phyloP scores from a whole-genome alignment of 1,140 invertebrate genomes.

The Eurosta solidaginis region DNA sequence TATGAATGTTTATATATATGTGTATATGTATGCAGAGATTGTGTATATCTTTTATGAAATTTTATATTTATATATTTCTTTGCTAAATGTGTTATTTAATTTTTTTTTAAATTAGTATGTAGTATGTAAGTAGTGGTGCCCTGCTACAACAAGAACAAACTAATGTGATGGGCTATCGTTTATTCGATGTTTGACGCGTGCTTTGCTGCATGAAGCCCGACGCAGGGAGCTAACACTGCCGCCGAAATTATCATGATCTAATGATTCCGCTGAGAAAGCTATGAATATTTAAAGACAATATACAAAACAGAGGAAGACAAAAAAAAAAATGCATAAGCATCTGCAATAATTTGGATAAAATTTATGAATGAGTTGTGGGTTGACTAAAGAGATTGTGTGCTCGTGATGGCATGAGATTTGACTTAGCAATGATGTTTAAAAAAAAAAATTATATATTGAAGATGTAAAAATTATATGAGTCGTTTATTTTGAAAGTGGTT shows the following conservation, averaged over 20 bases:
- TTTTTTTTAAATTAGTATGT: slow-evolving; percentile 9
- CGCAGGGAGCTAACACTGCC: slow-evolving; percentile 58
- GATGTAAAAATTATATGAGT: too few relatives aligned
- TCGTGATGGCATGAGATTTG: too few relatives aligned
- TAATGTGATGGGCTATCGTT: slow-evolving; percentile 59
- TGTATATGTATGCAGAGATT: neutral
- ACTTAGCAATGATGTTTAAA: too few relatives aligned
- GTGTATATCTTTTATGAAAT: neutral
- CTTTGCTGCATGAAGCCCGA: slow-evolving; percentile 59
- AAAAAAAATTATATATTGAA: too few relatives aligned
- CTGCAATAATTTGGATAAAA: too few relatives aligned
- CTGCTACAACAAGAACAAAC: neutral
- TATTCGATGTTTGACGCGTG: slow-evolving; percentile 59
- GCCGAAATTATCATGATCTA: slow-evolving; percentile 59
- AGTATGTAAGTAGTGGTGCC: neutral
- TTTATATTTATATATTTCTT: neutral
- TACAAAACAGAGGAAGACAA: slow-evolving; percentile 18
- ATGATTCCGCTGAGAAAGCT: slow-evolving; percentile 61
- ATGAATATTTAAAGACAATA: slow-evolving; percentile 32
- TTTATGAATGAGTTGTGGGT: too few relatives aligned
- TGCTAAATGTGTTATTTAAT: neutral
- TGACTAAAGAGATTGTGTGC: too few relatives aligned
- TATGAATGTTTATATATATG: neutral
- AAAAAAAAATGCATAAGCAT: neutral
- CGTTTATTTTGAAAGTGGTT: too few relatives aligned